phyloP scores from a whole-genome alignment of 2,113 vertebrate species.

The Pluvianellus socialis region DNA sequence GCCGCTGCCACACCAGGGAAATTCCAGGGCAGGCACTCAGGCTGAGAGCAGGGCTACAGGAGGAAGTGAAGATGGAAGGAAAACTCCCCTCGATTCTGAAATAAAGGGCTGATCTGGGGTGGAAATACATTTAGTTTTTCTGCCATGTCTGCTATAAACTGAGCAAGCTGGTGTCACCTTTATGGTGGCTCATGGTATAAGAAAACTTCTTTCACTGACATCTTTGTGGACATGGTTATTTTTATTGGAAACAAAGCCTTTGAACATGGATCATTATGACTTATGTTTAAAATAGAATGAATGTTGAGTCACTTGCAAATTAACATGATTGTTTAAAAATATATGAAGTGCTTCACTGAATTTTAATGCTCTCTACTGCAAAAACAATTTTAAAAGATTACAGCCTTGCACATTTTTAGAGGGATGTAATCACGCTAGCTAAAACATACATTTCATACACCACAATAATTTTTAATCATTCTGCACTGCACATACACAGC shows the following conservation, averaged over 20 bases:
- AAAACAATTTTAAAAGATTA: slow-evolving; percentile 77
- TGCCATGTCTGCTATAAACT: not conserved
- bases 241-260: not conserved
- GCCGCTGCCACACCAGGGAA: not conserved
- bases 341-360: slow-evolving; percentile 67
- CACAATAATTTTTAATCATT: slow-evolving; percentile 79
- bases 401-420: slow-evolving; percentile 72
- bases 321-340: slow-evolving; percentile 65
- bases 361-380: slow-evolving; percentile 73
- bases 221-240: not conserved
- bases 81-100: not conserved
- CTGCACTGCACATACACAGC: slow-evolving; percentile 51
- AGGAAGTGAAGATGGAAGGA: not conserved
- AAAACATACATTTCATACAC: slow-evolving; percentile 76
- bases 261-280: not conserved
- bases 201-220: not conserved
- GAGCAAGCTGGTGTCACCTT: not conserved
- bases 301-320: slow-evolving; percentile 60
- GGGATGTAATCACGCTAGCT: slow-evolving; percentile 70
- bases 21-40: not conserved
- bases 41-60: not conserved
- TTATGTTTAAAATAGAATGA: slow-evolving; percentile 57
- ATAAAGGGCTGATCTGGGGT: not conserved
- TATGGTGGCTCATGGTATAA: not conserved
- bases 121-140: not conserved